These are phyloP conservation scores for Cheilosia variabilis DNA, from an alignment of 2,888 invertebrate genomes.

Conservation along the genomic window DNA sequence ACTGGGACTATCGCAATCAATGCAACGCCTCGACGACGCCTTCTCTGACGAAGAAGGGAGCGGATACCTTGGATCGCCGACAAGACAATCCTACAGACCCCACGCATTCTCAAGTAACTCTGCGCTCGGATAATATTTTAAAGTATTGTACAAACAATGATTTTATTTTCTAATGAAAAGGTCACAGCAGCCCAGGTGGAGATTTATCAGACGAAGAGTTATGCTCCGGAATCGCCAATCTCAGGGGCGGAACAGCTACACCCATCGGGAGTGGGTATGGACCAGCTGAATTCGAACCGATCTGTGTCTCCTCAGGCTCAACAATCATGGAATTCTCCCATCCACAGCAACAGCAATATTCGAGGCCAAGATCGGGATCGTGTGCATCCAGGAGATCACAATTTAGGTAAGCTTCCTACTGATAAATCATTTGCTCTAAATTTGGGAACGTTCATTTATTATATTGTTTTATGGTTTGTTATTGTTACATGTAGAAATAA, in stretches of 20 bases:
- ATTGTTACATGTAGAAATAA: background rate
- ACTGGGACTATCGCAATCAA: constrained; percentile 84
- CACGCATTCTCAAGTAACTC: constrained; percentile 85
- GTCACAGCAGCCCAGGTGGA: constrained; percentile 85
- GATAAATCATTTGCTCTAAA: constrained; percentile 10
- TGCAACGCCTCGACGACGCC: constrained; percentile 87
- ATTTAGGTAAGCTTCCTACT: constrained; percentile 80
- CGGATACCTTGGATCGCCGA: constrained; percentile 84
- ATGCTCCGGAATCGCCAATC: constrained; percentile 83
- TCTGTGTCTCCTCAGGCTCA: constrained; percentile 83
- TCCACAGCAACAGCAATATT: constrained; percentile 82
- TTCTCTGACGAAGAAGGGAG: constrained; percentile 95
- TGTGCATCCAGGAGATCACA: constrained; percentile 84
- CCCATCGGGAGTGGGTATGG: constrained; percentile 82
- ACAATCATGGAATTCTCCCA: constrained; percentile 84
- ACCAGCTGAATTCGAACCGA: constrained; percentile 84
- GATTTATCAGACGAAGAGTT: constrained; percentile 84
- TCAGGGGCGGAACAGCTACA: constrained; percentile 82
- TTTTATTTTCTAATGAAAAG: constrained; percentile 72
- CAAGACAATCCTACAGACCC: constrained; percentile 84
- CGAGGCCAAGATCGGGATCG: constrained; percentile 84
- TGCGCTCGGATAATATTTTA: background rate
- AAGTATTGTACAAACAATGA: background rate
- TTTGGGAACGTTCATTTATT: background rate
- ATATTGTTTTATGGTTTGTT: constrained; percentile 16